Evolutionary conservation across 2,797 vertebrate genomes (phyloP).

Genomic region (Lutjanus argentimaculatus): DNA sequence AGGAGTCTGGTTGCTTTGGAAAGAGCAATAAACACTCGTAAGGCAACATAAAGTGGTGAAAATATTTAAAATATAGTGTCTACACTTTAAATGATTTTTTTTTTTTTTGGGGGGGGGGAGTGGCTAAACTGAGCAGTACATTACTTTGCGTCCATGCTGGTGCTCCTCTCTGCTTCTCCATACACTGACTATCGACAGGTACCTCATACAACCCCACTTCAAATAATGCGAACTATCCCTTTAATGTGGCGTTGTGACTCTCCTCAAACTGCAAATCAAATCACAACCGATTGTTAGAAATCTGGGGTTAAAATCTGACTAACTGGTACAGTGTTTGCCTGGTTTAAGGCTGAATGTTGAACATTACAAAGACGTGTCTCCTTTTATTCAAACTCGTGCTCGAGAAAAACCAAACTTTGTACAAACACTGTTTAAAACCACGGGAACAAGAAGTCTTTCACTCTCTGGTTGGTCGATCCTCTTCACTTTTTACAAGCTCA

Average conservation of each 20-base stretch:
- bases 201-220: too few relatives aligned
- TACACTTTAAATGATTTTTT: too few relatives aligned
- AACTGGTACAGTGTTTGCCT: neutral
- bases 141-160: too few relatives aligned
- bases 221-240: neutral
- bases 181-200: too few relatives aligned
- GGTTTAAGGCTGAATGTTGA: constrained; percentile 22
- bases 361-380: constrained; percentile 72
- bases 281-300: neutral
- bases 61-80: too few relatives aligned
- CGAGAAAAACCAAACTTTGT: constrained; percentile 62
- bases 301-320: neutral
- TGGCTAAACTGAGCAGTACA: too few relatives aligned
- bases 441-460: constrained; percentile 32
- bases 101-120: too few relatives aligned
- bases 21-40: too few relatives aligned
- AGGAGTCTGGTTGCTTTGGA: too few relatives aligned
- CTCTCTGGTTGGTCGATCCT: constrained; percentile 50
- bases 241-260: neutral
- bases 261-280: neutral
- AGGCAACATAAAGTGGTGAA: too few relatives aligned
- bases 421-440: constrained; percentile 71
- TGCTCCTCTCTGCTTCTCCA: too few relatives aligned
- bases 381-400: constrained; percentile 16
- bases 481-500: constrained; percentile 66